A percentile compares a stretch with the other conserved stretches of the same genome.
phyloP scores from a whole-genome alignment of 2,113 vertebrate genomes.

The Eretmochelys imbricata region DNA sequence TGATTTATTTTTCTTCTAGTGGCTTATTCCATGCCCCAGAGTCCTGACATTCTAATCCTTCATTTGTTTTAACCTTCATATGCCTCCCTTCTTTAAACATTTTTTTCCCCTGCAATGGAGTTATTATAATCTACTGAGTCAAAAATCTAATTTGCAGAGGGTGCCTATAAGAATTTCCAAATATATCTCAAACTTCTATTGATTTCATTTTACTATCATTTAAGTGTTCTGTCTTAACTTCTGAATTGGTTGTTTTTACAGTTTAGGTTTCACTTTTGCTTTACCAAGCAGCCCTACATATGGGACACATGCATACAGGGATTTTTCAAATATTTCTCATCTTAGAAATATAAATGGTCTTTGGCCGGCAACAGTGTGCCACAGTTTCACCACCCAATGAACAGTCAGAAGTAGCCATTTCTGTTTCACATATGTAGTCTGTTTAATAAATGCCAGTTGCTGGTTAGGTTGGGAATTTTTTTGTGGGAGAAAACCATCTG shows the following conservation, averaged over 20 bases:
- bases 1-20: neutral
- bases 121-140: neutral
- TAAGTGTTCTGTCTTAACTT: neutral
- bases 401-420: neutral
- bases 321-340: neutral
- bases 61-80: neutral
- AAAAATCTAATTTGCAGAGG: slow-evolving; percentile 7
- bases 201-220: neutral
- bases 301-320: neutral
- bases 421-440: neutral
- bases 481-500: neutral
- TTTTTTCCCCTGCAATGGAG: neutral
- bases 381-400: fast-evolving
- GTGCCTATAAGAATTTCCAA: neutral
- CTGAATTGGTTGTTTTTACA: neutral
- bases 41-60: slow-evolving; percentile 16
- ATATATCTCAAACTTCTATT: neutral
- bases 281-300: slow-evolving; percentile 5
- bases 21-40: neutral
- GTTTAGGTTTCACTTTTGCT: neutral
- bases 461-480: neutral
- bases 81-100: neutral
- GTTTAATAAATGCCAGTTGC: neutral
- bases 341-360: fast-evolving
- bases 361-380: fast-evolving